Percentiles rank a stretch among this genome's conserved stretches.
Conservation (phyloP, 2,888 invertebrate species). For the Chrysopilus asiliformis region DNA sequence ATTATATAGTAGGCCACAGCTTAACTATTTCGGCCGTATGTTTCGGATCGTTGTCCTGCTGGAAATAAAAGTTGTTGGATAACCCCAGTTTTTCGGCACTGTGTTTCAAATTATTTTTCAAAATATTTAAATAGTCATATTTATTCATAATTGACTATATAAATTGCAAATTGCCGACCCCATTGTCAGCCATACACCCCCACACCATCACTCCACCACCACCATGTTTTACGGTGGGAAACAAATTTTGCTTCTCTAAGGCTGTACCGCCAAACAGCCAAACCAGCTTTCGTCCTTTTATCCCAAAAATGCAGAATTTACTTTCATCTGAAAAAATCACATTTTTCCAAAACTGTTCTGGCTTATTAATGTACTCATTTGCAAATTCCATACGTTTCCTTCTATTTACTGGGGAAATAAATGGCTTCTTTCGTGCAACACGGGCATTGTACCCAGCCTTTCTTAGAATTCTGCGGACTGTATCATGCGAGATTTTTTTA, state of each 20-base stretch:
- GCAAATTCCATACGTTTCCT: conserved; percentile 8
- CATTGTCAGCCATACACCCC: conserved; percentile 7
- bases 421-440: conserved; percentile 1
- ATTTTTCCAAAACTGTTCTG: too few species aligned
- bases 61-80: conserved; percentile 1
- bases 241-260: conserved; percentile 5
- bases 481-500: too few species aligned
- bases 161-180: conserved; percentile 8
- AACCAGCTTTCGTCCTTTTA: conserved; percentile 5
- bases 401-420: not conserved
- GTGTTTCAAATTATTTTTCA: conserved; percentile 9
- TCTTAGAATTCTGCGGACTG: too few species aligned
- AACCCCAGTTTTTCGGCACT: conserved; percentile 7
- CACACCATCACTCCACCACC: too few species aligned
- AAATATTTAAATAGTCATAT: too few species aligned
- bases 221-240: conserved; percentile 11
- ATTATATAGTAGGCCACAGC: too few species aligned
- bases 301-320: too few species aligned
- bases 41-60: too few species aligned
- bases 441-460: too few species aligned
- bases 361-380: too few species aligned
- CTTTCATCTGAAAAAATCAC: too few species aligned
- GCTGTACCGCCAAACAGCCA: conserved; percentile 6
- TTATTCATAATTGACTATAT: conserved; percentile 8
- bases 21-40: too few species aligned